Evolutionary conservation across 2,888 invertebrate genomes (phyloP).

Genomic region (Anaspis maculata): DNA sequence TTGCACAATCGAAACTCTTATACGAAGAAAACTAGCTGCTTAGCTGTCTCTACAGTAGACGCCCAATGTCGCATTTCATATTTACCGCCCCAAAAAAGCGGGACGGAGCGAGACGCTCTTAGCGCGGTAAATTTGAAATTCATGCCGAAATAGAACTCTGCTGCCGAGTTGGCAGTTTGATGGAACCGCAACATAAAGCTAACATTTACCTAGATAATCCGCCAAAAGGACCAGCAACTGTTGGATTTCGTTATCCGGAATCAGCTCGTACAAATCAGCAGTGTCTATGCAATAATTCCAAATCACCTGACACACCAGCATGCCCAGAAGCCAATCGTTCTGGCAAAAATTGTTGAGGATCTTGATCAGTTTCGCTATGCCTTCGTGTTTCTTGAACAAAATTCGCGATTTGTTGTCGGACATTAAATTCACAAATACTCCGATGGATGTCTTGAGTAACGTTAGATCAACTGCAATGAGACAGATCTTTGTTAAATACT

Average conservation of each 20-base stretch:
- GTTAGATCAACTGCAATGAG: conserved; percentile 50
- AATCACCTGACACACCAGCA: conserved; percentile 65
- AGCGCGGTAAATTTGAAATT: no score
- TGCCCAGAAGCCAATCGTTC: conserved; percentile 61
- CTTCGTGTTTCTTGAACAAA: conserved; percentile 46
- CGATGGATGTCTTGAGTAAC: conserved; percentile 68
- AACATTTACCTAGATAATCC: conserved; percentile 44
- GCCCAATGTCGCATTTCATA: no score
- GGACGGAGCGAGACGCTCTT: no score
- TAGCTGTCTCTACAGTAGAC: no score
- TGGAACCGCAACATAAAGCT: not conserved
- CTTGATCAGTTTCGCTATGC: conserved; percentile 46
- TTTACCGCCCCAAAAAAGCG: no score
- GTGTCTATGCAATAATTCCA: conserved; percentile 62
- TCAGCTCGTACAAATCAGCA: conserved; percentile 42
- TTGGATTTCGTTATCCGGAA: conserved; percentile 47
- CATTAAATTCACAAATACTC: conserved; percentile 74
- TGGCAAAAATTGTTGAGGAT: conserved; percentile 52
- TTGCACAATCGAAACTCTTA: no score
- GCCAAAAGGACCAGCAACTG: conserved; percentile 47
- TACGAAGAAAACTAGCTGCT: no score
- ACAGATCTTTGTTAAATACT: conserved; percentile 1
- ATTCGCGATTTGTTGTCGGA: conserved; percentile 49
- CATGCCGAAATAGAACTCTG: conserved; percentile 6
- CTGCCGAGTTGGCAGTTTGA: not conserved